Base-by-base conservation (phyloP, 2,797 vertebrate species). In the Anableps anableps region DNA sequence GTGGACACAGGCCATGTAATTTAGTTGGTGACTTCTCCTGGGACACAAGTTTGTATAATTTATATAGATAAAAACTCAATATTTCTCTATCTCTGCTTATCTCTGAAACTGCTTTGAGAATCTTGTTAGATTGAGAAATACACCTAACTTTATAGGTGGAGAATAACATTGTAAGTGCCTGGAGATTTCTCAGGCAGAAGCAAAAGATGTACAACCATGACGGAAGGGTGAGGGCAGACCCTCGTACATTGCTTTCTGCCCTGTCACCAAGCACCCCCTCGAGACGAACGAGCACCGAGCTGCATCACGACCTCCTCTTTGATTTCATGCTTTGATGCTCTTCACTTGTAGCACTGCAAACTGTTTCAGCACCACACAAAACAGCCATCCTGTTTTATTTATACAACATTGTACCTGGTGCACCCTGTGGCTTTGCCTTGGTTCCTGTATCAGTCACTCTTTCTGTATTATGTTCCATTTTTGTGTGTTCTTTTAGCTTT, bases 291-390 rank as follows among this genome's bases (percentile, higher is more conserved):
- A 92, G 89, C 60, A 73, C 86, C 89, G 85, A 93, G 91, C 92
- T 94, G 91, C 94, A 94, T 92, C 93, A 90, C 86, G 83, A 92
- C 86, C 91, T 88, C 92, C 90, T 90, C 91, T 92, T 86, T 92
- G 92, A 95, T 93, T 95, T 95, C 93, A 94, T 83, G 93, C 92
- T 93, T 93, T 93, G 91, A 94, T 95, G 94, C 92, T 92, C 87
- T 82, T 88, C 71, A 70, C 89, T 92, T 81, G 84, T 81, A 86
- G 88, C 62, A 72, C 55, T 70, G 82, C 85, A 91, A 91, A 92
- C 86, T 86, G 89, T 85, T 88, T 88, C 74, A 53, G 84, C 72
- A 17, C 70, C 73, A 45, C 43, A 47, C 89, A 84, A 88, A 92
- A 91, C 87, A 90, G 82, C 85, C 82, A 47, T 83, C 82, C 72